Percentiles rank a stretch among this genome's conserved stretches.
phyloP scores from a whole-genome alignment of 1,140 invertebrate genomes.

The Trichonephila clavipes region DNA sequence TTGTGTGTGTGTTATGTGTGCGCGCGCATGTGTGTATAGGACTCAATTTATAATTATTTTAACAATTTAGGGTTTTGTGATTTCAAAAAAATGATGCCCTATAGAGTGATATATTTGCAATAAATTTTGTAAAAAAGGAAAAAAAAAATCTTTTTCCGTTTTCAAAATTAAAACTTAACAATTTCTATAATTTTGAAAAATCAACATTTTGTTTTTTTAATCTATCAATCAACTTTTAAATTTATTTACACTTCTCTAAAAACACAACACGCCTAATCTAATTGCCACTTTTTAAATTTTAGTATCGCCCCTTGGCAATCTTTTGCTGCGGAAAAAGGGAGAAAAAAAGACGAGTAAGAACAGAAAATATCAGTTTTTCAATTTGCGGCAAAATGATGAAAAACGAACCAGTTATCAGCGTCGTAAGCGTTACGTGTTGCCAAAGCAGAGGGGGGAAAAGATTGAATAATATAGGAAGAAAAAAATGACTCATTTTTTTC shows the following conservation, averaged over 20 bases:
- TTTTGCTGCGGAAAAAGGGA: not conserved
- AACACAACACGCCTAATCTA: not conserved
- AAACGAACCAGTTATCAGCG: conserved; percentile 73
- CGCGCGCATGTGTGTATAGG: too few species aligned
- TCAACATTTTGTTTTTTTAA: not conserved
- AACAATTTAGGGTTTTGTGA: too few species aligned
- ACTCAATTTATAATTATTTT: too few species aligned
- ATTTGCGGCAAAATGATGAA: conserved; percentile 74
- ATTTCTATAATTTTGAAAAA: not conserved
- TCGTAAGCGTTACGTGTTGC: conserved; percentile 55
- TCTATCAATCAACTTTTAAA: not conserved
- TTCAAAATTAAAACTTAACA: too few species aligned
- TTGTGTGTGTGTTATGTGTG: too few species aligned
- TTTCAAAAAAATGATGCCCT: too few species aligned
- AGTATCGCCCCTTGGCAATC: not conserved
- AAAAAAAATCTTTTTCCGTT: too few species aligned
- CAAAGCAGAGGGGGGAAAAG: conserved; percentile 9
- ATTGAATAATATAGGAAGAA: conserved; percentile 32
- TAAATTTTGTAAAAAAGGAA: too few species aligned
- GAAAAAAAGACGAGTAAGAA: not conserved
- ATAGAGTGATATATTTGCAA: too few species aligned
- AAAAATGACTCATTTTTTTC: conserved; percentile 54
- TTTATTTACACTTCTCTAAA: not conserved
- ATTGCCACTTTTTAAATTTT: conserved; percentile 16
- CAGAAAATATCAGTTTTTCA: conserved; percentile 75